Conservation (phyloP, 2,888 invertebrate species). For the Odontomyia ornata region DNA sequence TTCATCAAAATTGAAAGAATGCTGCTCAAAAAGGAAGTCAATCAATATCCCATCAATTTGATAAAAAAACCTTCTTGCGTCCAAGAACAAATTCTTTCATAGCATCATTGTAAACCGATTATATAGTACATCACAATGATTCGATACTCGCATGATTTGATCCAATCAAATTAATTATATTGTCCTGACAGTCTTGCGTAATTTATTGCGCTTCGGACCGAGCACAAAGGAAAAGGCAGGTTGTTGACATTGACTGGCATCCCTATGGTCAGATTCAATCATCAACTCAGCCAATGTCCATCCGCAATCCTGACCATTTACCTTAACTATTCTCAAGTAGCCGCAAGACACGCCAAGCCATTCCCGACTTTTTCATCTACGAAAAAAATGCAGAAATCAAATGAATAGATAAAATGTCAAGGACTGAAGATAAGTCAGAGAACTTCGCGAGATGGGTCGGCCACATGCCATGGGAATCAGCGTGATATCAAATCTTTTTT, state of each 20-base stretch:
- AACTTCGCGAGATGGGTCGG: slow-evolving; percentile 21
- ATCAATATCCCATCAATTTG: too few relatives aligned
- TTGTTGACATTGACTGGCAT: slow-evolving; percentile 28
- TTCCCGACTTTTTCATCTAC: not conserved
- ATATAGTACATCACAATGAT: too few relatives aligned
- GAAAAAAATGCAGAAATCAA: not conserved
- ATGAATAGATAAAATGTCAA: slow-evolving; percentile 38
- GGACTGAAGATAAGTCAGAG: slow-evolving; percentile 30
- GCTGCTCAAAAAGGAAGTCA: too few relatives aligned
- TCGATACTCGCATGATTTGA: too few relatives aligned
- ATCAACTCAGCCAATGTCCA: not conserved
- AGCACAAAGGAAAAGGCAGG: not conserved
- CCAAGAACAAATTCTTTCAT: too few relatives aligned
- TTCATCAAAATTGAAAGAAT: too few relatives aligned
- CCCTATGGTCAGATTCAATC: not conserved
- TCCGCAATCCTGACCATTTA: not conserved
- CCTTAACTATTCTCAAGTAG: not conserved
- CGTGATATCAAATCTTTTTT: not conserved
- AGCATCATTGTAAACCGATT: too few relatives aligned
- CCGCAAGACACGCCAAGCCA: not conserved
- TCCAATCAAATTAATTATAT: slow-evolving; percentile 15
- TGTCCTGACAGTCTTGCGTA: slow-evolving; percentile 28
- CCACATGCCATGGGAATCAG: not conserved
- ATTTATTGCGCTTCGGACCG: slow-evolving; percentile 32
- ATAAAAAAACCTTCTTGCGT: too few relatives aligned